Percentiles rank a stretch among this genome's conserved stretches.
Conservation (phyloP, 1,140 invertebrate genomes). For the Hyles euphorbiae region DNA sequence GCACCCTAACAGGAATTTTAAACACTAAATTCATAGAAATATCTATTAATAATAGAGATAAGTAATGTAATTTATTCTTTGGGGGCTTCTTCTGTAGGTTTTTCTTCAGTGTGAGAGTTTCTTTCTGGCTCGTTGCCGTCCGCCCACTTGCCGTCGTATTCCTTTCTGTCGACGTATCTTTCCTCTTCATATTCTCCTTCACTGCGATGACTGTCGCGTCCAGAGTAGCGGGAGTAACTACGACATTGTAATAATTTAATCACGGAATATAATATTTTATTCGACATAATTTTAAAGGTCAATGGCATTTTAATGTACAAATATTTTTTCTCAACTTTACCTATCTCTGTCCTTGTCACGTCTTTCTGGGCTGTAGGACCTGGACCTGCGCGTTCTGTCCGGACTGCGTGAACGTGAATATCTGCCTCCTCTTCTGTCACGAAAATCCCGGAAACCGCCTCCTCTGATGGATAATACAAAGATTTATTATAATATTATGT, state of each 20-base stretch:
- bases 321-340: conserved; percentile 24
- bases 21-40: neutral
- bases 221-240: conserved; percentile 68
- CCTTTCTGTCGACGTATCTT: conserved; percentile 76
- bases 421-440: conserved; percentile 76
- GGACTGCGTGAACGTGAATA: conserved; percentile 70
- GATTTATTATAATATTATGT: too few species aligned
- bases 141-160: conserved; percentile 79
- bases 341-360: conserved; percentile 71
- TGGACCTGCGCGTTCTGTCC: conserved; percentile 68
- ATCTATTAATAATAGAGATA: neutral
- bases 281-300: neutral
- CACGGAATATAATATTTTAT: conserved; percentile 1
- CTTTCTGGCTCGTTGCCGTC: conserved; percentile 70
- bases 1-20: conserved; percentile 4
- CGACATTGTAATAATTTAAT: conserved; percentile 17
- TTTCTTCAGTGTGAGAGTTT: conserved; percentile 45
- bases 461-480: conserved; percentile 29
- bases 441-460: conserved; percentile 80
- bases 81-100: conserved; percentile 47
- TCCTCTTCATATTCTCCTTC: conserved; percentile 84
- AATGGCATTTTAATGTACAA: neutral
- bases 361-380: conserved; percentile 77
- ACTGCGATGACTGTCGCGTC: conserved; percentile 81
- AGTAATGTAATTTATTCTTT: conserved; percentile 34